Evolutionary conservation across 1,140 invertebrate genomes (phyloP).

Genomic region (Tachypleus tridentatus): DNA sequence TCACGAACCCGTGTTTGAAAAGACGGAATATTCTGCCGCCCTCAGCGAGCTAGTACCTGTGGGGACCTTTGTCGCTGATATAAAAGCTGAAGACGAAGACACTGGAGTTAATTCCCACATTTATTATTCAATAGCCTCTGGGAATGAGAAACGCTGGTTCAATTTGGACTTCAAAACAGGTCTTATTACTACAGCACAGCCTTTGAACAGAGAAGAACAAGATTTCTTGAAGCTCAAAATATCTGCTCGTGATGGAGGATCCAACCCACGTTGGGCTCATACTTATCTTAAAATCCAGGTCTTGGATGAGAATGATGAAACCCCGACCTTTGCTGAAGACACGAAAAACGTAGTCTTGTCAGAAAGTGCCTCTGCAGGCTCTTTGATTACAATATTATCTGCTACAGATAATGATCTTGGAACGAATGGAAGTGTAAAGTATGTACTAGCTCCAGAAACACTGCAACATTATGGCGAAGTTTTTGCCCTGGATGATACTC

Average conservation of each 20-base stretch:
- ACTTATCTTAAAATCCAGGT: constrained; percentile 76
- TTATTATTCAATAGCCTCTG: constrained; percentile 56
- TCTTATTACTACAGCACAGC: constrained; percentile 58
- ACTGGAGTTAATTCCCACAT: constrained; percentile 74
- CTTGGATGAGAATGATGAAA: constrained; percentile 88
- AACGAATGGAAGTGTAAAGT: constrained; percentile 67
- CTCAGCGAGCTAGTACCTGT: constrained; percentile 75
- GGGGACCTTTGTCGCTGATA: constrained; percentile 73
- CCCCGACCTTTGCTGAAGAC: constrained; percentile 40
- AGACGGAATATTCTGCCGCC: constrained; percentile 74
- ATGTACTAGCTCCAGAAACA: constrained; percentile 39
- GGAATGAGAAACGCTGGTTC: constrained; percentile 63
- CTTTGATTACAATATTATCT: constrained; percentile 1
- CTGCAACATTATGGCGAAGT: constrained; percentile 60
- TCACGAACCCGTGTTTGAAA: constrained; percentile 84
- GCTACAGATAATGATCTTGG: constrained; percentile 80
- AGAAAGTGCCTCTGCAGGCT: constrained; percentile 1
- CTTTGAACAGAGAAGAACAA: constrained; percentile 70
- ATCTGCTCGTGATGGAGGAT: constrained; percentile 46
- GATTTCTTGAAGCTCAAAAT: constrained; percentile 62
- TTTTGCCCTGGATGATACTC: constrained; percentile 64
- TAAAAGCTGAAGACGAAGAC: constrained; percentile 78
- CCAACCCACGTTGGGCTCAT: constrained; percentile 78
- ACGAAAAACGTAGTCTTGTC: background rate
- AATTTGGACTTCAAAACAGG: constrained; percentile 62